A percentile compares a stretch with the other conserved stretches of the same genome.
Evolutionary conservation across 2,113 vertebrate genomes (phyloP).

Genomic region (Istiophorus platypterus): DNA sequence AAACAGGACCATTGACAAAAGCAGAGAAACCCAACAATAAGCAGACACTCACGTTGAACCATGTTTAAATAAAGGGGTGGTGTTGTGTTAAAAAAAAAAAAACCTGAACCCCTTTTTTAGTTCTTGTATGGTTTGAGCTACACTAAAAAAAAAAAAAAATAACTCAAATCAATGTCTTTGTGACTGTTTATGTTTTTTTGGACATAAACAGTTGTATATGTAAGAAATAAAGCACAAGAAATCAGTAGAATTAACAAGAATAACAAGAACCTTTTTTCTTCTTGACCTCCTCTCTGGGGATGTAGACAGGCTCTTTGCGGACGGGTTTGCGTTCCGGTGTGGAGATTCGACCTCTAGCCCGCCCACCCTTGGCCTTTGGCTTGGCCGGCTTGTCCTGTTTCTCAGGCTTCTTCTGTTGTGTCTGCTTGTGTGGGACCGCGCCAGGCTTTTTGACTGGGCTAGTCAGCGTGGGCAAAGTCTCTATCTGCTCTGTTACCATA

Average conservation of each 20-base stretch:
- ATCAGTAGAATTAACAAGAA: constrained; percentile 1
- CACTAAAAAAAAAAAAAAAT: background rate
- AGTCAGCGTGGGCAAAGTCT: constrained; percentile 90
- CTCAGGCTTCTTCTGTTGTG: constrained; percentile 71
- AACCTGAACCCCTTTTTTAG: background rate
- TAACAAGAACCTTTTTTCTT: constrained; percentile 97
- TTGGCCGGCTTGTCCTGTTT: constrained; percentile 91
- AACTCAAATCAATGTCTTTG: background rate
- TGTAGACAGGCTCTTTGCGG: constrained; percentile 93
- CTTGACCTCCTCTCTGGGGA: constrained; percentile 96
- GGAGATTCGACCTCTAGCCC: constrained; percentile 92
- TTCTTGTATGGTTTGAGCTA: background rate
- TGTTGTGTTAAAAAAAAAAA: background rate
- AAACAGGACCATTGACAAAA: constrained; percentile 35
- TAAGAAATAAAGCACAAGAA: background rate
- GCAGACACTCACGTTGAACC: background rate
- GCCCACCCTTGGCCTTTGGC: constrained; percentile 89
- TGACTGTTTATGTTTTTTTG: background rate
- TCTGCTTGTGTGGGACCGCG: constrained; percentile 67
- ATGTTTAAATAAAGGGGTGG: background rate
- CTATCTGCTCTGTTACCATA: constrained; percentile 94
- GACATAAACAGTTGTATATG: background rate
- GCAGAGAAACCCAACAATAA: constrained; percentile 25
- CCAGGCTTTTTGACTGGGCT: constrained; percentile 82
- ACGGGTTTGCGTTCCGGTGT: constrained; percentile 96